phyloP scores from a whole-genome alignment of 1,140 invertebrate species.

The Cyrtorhinus lividipennis region DNA sequence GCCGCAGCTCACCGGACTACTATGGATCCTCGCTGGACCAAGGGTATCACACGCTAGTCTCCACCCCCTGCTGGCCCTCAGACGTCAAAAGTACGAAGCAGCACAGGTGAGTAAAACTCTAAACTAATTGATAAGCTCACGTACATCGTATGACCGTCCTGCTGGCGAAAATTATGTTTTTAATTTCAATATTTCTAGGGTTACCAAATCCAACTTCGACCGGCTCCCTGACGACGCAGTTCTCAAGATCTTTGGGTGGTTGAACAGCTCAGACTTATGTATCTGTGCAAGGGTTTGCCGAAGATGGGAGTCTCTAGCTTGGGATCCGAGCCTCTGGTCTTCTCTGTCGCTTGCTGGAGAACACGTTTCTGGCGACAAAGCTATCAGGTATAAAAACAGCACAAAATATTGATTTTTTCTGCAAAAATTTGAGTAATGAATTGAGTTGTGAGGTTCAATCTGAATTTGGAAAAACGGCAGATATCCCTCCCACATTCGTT shows the following conservation, averaged over 20 bases:
- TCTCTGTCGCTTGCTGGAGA: conserved; percentile 48
- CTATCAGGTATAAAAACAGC: conserved; percentile 33
- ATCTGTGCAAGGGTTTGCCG: conserved; percentile 63
- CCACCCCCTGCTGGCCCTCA: conserved; percentile 30
- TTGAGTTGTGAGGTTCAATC: too few species aligned
- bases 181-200: too few species aligned
- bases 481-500: too few species aligned
- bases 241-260: conserved; percentile 49
- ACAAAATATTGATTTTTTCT: too few species aligned
- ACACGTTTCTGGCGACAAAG: conserved; percentile 47
- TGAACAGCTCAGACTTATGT: conserved; percentile 64
- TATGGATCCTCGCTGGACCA: conserved; percentile 45
- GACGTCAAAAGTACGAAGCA: conserved; percentile 7
- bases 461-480: too few species aligned
- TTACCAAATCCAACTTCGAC: conserved; percentile 29
- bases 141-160: neutral
- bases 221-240: conserved; percentile 38
- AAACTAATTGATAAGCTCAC: neutral
- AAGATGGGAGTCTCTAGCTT: conserved; percentile 65
- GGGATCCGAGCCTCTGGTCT: conserved; percentile 64
- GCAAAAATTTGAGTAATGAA: too few species aligned
- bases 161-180: too few species aligned
- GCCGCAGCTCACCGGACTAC: conserved; percentile 33
- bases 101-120: too few species aligned
- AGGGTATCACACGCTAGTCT: conserved; percentile 58